Conservation (phyloP, 2,888 invertebrate species). For the Maniola hyperantus region DNA sequence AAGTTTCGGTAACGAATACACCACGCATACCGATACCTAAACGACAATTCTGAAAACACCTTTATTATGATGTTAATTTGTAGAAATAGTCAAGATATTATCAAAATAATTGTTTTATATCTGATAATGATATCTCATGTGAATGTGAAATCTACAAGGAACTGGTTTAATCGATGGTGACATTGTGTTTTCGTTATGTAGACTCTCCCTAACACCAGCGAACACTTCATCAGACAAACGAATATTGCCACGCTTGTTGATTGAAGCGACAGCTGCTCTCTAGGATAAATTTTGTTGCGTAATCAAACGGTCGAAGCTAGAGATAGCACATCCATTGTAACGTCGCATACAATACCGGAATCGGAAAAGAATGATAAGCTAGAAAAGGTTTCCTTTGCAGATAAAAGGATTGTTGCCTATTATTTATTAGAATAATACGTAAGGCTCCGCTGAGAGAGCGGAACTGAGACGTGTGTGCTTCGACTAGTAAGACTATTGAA, state of each 20-base stretch:
- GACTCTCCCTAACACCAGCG: conserved; percentile 1
- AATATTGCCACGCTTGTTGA: conserved; percentile 23
- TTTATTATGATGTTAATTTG: no score
- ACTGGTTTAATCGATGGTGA: no score
- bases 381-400: conserved; percentile 15
- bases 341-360: conserved; percentile 8
- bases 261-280: conserved; percentile 25
- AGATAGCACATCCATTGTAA: conserved; percentile 11
- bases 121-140: no score
- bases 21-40: not conserved
- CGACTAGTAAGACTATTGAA: no score
- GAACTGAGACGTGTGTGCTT: no score
- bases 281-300: conserved; percentile 22
- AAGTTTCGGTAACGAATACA: not conserved
- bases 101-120: no score
- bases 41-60: no score
- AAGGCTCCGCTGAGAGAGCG: not conserved
- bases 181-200: not conserved
- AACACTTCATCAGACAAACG: conserved; percentile 18
- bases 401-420: not conserved
- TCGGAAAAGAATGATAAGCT: conserved; percentile 12
- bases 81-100: no score
- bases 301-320: conserved; percentile 19
- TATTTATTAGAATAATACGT: conserved; percentile 16
- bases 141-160: no score